Evolutionary conservation across 2,888 invertebrate species (phyloP).

Genomic region (Trimorus sp.): DNA sequence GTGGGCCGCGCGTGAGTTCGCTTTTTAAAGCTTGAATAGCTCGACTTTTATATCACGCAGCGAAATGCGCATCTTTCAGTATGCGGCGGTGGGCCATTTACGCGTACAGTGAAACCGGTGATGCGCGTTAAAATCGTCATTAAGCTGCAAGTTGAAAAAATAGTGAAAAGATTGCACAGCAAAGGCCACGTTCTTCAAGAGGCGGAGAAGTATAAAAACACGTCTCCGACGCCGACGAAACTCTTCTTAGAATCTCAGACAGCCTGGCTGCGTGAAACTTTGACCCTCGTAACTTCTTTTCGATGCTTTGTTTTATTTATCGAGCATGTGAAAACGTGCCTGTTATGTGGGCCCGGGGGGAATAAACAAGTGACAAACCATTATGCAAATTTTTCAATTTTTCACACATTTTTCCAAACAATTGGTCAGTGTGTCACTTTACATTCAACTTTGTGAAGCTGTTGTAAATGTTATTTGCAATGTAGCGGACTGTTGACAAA

Average conservation of each 20-base stretch:
- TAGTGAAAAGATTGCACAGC: constrained; percentile 62
- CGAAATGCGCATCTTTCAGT: constrained; percentile 50
- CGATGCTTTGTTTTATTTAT: constrained; percentile 68
- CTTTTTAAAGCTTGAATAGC: constrained; percentile 54
- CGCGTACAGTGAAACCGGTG: constrained; percentile 56
- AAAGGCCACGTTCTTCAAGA: constrained; percentile 62
- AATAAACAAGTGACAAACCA: constrained; percentile 57
- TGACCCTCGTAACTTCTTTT: constrained; percentile 63
- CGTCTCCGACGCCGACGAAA: constrained; percentile 74
- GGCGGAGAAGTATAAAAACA: constrained; percentile 73
- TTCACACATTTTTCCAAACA: no score
- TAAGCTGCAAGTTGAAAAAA: constrained; percentile 63
- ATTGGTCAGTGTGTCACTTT: no score
- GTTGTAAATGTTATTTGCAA: no score
- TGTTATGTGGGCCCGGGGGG: constrained; percentile 28
- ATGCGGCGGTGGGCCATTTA: constrained; percentile 48
- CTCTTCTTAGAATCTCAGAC: constrained; percentile 76
- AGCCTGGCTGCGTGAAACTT: constrained; percentile 65
- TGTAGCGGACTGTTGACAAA: no score
- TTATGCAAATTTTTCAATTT: no score
- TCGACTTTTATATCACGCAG: constrained; percentile 54
- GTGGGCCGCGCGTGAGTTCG: constrained; percentile 40
- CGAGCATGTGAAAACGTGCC: constrained; percentile 63
- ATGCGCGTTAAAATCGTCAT: constrained; percentile 67
- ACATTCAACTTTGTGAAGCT: no score